phyloP scores from a whole-genome alignment of 1,140 invertebrate genomes.

The Augochlora pura region DNA sequence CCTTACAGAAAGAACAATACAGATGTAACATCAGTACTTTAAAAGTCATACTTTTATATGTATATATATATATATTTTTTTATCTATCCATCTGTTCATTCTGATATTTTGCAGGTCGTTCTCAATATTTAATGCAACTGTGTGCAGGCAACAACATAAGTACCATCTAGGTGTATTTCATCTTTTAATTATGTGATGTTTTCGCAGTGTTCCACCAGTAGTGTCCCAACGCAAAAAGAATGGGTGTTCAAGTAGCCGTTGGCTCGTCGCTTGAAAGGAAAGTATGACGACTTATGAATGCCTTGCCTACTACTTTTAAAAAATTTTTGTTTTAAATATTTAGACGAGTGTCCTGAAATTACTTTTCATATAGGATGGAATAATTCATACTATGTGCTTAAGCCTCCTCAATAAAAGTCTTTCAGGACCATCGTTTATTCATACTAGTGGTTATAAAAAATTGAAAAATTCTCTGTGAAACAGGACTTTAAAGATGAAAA shows the following conservation, averaged over 20 bases:
- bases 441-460: slow-evolving; percentile 44
- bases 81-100: slow-evolving; percentile 50
- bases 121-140: slow-evolving; percentile 55
- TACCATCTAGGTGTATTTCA: slow-evolving; percentile 65
- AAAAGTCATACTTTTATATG: slow-evolving; percentile 45
- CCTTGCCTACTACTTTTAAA: slow-evolving; percentile 59
- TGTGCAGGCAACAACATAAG: slow-evolving; percentile 53
- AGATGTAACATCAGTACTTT: slow-evolving; percentile 42
- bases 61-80: slow-evolving; percentile 38
- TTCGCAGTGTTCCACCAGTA: slow-evolving; percentile 72
- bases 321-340: slow-evolving; percentile 39
- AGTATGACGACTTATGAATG: slow-evolving; percentile 77
- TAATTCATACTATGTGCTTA: slow-evolving; percentile 20
- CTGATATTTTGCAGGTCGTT: slow-evolving; percentile 47
- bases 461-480: slow-evolving; percentile 30
- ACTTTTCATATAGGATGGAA: slow-evolving; percentile 24
- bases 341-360: slow-evolving; percentile 63
- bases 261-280: slow-evolving; percentile 79
- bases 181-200: slow-evolving; percentile 67
- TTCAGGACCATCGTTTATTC: slow-evolving; percentile 64
- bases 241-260: slow-evolving; percentile 76
- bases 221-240: slow-evolving; percentile 77
- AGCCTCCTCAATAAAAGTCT: slow-evolving; percentile 24
- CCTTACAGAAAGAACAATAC: slow-evolving; percentile 50
- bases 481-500: slow-evolving; percentile 44